Conservation (phyloP, 2,113 vertebrate species). For the Anhinga rufa region DNA sequence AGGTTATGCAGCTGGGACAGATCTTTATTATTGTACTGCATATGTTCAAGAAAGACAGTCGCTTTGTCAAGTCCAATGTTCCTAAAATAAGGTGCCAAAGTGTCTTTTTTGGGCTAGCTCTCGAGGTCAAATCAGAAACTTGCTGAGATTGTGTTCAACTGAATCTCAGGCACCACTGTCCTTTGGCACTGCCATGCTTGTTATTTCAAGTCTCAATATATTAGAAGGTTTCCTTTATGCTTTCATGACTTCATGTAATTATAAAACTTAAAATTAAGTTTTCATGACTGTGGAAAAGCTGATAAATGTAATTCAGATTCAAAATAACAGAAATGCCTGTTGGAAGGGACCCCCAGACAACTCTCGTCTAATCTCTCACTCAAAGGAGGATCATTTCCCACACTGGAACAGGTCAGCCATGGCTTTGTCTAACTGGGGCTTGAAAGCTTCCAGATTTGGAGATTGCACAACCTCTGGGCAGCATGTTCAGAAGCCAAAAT, state of each 20-base stretch:
- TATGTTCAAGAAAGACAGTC: background rate
- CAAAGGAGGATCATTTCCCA: background rate
- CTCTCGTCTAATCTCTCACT: background rate
- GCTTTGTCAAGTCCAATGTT: background rate
- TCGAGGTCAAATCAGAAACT: background rate
- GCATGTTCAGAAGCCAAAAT: background rate
- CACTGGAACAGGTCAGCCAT: background rate
- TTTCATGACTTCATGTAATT: background rate
- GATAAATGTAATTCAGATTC: background rate
- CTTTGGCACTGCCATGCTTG: background rate
- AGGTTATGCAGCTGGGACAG: background rate
- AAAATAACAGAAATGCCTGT: background rate
- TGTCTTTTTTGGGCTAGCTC: background rate
- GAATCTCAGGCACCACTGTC: background rate
- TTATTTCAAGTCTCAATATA: background rate
- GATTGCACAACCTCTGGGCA: background rate
- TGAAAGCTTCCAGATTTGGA: background rate
- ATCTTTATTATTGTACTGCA: background rate
- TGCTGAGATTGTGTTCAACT: background rate
- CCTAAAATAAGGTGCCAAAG: background rate
- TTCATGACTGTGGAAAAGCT: background rate
- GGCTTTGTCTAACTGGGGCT: background rate
- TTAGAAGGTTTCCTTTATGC: background rate
- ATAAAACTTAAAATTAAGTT: background rate
- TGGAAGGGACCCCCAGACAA: background rate